A percentile compares a stretch with the other conserved stretches of the same genome.
Evolutionary conservation across 2,113 vertebrate species (phyloP).

Genomic region (Syrmaticus mikado): DNA sequence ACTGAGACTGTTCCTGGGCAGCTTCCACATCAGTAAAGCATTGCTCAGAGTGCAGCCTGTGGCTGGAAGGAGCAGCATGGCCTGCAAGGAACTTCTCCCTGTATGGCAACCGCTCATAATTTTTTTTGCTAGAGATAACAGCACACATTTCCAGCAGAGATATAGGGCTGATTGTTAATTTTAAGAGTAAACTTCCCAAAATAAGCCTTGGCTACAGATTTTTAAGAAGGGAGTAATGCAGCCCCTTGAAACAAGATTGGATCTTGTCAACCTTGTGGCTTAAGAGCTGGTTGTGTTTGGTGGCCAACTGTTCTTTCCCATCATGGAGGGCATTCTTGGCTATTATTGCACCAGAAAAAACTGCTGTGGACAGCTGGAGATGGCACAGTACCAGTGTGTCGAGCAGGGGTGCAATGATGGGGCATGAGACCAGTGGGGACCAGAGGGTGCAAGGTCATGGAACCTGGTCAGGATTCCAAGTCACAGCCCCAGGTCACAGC

Average conservation of each 20-base stretch:
- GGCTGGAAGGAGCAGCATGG: not conserved
- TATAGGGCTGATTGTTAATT: not conserved
- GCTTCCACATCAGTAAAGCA: not conserved
- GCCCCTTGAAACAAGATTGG: not conserved
- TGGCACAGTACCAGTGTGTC: not conserved
- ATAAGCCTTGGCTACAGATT: not conserved
- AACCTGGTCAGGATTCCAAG: not conserved
- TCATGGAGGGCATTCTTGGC: fast-evolving
- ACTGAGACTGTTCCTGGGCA: not conserved
- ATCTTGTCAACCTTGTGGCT: not conserved
- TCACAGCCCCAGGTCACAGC: not conserved
- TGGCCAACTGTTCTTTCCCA: not conserved
- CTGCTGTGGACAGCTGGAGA: fast-evolving
- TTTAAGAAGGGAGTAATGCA: not conserved
- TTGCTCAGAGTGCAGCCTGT: not conserved
- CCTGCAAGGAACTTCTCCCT: not conserved
- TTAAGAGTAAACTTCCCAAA: not conserved
- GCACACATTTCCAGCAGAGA: not conserved
- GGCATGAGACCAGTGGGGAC: not conserved
- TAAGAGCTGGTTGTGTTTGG: not conserved
- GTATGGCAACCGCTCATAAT: not conserved
- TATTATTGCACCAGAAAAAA: not conserved
- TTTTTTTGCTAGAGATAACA: not conserved
- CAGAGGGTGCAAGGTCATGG: not conserved
- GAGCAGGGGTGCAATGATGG: not conserved